phyloP scores from a whole-genome alignment of 1,140 invertebrate genomes.

The Medauroidea extradentata region DNA sequence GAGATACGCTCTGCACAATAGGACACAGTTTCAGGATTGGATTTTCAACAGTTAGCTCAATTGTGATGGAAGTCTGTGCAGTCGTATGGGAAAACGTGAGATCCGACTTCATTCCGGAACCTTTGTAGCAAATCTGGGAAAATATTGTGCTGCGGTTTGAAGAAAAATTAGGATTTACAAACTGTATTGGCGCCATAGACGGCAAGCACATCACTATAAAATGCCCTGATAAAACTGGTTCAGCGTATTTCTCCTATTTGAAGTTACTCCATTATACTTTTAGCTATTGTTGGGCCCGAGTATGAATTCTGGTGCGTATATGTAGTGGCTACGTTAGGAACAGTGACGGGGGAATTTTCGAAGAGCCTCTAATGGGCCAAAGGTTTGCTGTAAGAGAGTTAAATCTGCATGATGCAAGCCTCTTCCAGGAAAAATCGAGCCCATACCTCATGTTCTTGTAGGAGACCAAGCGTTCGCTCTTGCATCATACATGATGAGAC shows the following conservation, averaged over 20 bases:
- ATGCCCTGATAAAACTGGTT: constrained; percentile 27
- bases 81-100: not conserved
- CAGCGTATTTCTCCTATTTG: constrained; percentile 40
- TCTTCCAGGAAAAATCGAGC: too few relatives aligned
- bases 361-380: too few relatives aligned
- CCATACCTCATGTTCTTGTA: too few relatives aligned
- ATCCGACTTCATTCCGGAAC: constrained; percentile 8
- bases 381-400: too few relatives aligned
- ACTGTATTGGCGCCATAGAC: constrained; percentile 29
- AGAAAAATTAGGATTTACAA: constrained; percentile 29
- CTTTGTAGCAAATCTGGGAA: constrained; percentile 14
- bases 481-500: too few relatives aligned
- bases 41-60: too few relatives aligned
- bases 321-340: constrained; percentile 40
- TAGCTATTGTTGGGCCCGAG: constrained; percentile 44
- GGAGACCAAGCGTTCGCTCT: too few relatives aligned
- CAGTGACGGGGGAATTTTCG: constrained; percentile 44
- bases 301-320: constrained; percentile 44
- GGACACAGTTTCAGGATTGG: too few relatives aligned
- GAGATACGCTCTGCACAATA: too few relatives aligned
- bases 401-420: too few relatives aligned
- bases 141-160: constrained; percentile 19
- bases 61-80: not conserved
- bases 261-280: constrained; percentile 45
- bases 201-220: constrained; percentile 29